Evolutionary conservation across 2,888 invertebrate genomes (phyloP).

Genomic region (Linyphia triangularis): DNA sequence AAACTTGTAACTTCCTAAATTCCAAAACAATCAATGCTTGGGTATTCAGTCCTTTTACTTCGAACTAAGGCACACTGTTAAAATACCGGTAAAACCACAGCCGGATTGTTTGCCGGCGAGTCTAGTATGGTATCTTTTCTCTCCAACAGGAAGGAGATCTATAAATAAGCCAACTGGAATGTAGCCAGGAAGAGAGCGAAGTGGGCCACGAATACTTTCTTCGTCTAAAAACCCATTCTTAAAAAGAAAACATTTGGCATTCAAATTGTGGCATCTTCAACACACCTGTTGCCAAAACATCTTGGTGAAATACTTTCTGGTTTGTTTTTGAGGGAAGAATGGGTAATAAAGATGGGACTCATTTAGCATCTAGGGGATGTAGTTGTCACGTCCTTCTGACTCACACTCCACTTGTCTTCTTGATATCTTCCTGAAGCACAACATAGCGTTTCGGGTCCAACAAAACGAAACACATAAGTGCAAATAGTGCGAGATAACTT

Average conservation of each 20-base stretch:
- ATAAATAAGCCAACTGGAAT: constrained; percentile 55
- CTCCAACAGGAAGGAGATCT: no score
- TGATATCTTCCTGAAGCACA: no score
- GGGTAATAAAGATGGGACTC: not conserved
- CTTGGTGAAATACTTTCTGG: not conserved
- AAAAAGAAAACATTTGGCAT: constrained; percentile 33
- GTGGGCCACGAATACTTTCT: constrained; percentile 63
- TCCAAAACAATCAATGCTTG: no score
- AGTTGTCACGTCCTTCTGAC: not conserved
- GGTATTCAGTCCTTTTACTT: no score
- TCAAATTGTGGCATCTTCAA: not conserved
- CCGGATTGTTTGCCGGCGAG: constrained; percentile 5
- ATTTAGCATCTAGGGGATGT: not conserved
- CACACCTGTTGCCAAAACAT: constrained; percentile 52
- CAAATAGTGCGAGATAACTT: no score
- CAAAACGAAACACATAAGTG: no score
- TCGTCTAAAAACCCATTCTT: constrained; percentile 3
- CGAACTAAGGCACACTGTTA: no score
- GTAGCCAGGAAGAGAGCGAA: constrained; percentile 52
- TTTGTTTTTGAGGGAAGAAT: not conserved
- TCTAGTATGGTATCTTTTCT: constrained; percentile 18
- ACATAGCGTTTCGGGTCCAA: no score
- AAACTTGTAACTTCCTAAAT: no score
- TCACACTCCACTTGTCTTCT: no score
- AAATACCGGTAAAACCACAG: not conserved